Evolutionary conservation across 2,797 vertebrate species (phyloP).

Genomic region (Agapornis canus): DNA sequence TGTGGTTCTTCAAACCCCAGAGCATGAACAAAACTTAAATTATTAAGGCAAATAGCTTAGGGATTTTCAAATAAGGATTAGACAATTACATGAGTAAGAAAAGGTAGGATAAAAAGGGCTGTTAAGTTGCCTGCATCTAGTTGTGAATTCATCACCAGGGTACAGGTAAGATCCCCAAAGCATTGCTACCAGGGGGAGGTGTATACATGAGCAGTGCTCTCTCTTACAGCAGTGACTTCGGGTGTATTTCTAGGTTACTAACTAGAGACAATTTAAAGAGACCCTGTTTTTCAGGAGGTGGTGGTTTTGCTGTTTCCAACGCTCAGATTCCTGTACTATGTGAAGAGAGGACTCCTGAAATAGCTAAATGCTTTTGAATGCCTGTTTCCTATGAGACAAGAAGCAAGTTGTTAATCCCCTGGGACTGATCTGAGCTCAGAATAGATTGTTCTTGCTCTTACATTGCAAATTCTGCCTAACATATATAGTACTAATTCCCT

Average conservation of each 20-base stretch:
- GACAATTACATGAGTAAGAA: not conserved
- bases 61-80: constrained; percentile 24
- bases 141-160: not conserved
- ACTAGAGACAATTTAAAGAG: not conserved
- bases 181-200: not conserved
- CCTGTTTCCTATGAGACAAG: not conserved
- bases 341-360: not conserved
- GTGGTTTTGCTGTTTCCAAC: not conserved
- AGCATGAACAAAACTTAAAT: not conserved
- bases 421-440: not conserved
- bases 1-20: not conserved
- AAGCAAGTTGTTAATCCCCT: not conserved
- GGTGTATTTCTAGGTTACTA: not conserved
- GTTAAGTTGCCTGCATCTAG: not conserved
- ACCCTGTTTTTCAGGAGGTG: not conserved
- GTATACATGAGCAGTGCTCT: not conserved
- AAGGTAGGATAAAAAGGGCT: not conserved
- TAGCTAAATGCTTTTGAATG: not conserved
- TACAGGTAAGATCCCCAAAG: not conserved
- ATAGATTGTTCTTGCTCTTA: not conserved
- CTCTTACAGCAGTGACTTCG: not conserved
- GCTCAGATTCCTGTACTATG: not conserved
- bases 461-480: not conserved
- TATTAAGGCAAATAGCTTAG: constrained; percentile 8
- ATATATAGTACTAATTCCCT: not conserved